Base-by-base conservation (phyloP, 2,888 invertebrate species). In the Pyralis farinalis region DNA sequence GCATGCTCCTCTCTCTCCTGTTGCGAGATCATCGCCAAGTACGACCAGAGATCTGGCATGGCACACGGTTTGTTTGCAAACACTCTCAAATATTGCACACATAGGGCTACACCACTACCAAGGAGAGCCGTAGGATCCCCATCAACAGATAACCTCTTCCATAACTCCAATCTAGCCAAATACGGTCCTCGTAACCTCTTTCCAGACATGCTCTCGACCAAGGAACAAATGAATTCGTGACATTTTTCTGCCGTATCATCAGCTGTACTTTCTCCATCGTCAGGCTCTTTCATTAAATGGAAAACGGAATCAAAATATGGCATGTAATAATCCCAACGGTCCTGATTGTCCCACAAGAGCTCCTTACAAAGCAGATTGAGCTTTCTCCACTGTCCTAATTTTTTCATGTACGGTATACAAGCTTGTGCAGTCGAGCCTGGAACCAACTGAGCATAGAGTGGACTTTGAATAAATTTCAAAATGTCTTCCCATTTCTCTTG, bases 41-140 rank as follows among this genome's bases (percentile, higher is more conserved):
- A 97, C 3, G 93, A 87, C 46, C 93, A 92, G 36, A 98, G 86
- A 72, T 98, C 98, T 6, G 93, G 92, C 44, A 96, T 95, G 45
- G 96, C 96, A 75, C 97, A 97, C 0, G 94, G 93, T 66, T 97
- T 97, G 58, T 95, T 93, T 1, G 97, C 97, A 79, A 98, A 98
- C 52, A 92, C 90, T 29, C 85, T 79, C 55, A 96, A 95, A 82
- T 97, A 98, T 56, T 94, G 93, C 46, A 94, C 87, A 68, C 97
- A 92, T 22, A 95, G 74, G 12, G 94, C 92, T 8, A 92, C 82
- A 9, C 92, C 91, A 59, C 93, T 92, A 0, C 94, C 94, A 12
- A 93, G 71, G 6, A 93, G 50, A 3, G 65, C 57, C 0, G 76
- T 77, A 7, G 92, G 91, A 59, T 92, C 91, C 5, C 90, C 88